These are phyloP conservation scores for Nyctibius bracteatus DNA, from an alignment of 2,113 vertebrate species.

Conservation along the genomic window DNA sequence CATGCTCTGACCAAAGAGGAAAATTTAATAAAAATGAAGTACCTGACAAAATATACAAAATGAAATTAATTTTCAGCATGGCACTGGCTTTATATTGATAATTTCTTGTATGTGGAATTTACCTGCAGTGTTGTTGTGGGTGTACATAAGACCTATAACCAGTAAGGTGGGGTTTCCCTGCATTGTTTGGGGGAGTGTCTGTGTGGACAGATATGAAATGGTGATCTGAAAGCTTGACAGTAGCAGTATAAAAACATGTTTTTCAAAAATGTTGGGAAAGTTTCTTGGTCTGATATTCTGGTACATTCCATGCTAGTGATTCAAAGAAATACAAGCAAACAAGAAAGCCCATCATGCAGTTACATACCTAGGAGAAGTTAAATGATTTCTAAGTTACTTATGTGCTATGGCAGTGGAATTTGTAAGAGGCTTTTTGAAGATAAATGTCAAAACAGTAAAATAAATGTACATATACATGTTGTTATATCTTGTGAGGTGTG, in stretches of 20 bases:
- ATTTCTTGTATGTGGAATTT: background rate
- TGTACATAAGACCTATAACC: background rate
- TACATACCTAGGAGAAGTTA: background rate
- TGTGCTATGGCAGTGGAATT: background rate
- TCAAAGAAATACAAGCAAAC: slow-evolving; percentile 29
- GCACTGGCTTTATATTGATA: background rate
- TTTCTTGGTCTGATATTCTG: background rate
- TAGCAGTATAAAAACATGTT: background rate
- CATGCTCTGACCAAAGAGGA: background rate
- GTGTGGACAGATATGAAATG: background rate
- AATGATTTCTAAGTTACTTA: background rate
- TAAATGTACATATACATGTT: background rate
- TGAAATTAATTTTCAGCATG: background rate
- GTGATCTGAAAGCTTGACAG: background rate
- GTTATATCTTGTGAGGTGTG: background rate
- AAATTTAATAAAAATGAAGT: background rate
- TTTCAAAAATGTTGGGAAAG: slow-evolving; percentile 11
- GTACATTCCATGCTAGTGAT: slow-evolving; percentile 21
- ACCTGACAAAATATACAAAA: background rate
- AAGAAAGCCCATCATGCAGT: background rate
- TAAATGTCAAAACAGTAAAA: background rate
- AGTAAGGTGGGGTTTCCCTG: background rate
- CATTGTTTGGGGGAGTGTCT: background rate
- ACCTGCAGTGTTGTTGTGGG: background rate
- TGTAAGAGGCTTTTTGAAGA: background rate